Percentiles rank a stretch among this genome's conserved stretches.
phyloP scores from a whole-genome alignment of 1,140 invertebrate species.

The Zelostemma sp. region DNA sequence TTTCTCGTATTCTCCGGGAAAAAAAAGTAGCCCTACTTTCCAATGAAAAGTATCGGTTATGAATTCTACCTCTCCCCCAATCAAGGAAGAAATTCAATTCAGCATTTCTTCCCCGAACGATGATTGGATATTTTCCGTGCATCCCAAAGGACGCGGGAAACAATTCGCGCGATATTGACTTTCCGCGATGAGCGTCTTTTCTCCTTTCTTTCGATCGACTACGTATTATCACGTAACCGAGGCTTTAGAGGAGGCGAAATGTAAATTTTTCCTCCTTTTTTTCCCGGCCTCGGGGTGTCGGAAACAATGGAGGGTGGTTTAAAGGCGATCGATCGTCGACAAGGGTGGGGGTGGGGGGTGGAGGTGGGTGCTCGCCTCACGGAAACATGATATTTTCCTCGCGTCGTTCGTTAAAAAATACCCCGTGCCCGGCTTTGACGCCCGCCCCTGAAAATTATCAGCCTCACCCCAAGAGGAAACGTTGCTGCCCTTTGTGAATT shows the following conservation, averaged over 20 bases:
- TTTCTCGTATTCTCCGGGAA: conserved; percentile 23
- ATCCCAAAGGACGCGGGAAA: conserved; percentile 36
- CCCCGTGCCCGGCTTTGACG: conserved; percentile 47
- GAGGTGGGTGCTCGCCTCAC: conserved; percentile 43
- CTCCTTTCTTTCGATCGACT: conserved; percentile 35
- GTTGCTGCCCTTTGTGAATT: conserved; percentile 52
- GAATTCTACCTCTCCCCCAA: conserved; percentile 1
- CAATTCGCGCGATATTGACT: conserved; percentile 49
- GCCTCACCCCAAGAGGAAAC: conserved; percentile 40
- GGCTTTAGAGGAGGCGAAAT: conserved; percentile 47
- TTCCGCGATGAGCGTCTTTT: conserved; percentile 40
- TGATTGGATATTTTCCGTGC: conserved; percentile 23
- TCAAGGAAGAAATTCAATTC: not conserved
- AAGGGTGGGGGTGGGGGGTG: conserved; percentile 21
- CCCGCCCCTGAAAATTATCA: conserved; percentile 47
- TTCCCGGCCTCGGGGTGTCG: conserved; percentile 48
- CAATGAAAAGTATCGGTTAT: too few relatives aligned
- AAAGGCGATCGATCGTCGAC: conserved; percentile 50
- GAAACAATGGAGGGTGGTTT: conserved; percentile 63
- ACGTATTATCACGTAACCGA: conserved; percentile 42
- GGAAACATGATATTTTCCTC: conserved; percentile 62
- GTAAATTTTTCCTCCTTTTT: conserved; percentile 56
- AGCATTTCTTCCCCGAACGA: conserved; percentile 1
- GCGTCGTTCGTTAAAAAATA: conserved; percentile 62
- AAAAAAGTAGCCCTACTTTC: too few relatives aligned